Evolutionary conservation across 2,888 invertebrate species (phyloP), one percentile per base, ranked within the genome.

Genomic region (Toxonevra muliebris): DNA sequence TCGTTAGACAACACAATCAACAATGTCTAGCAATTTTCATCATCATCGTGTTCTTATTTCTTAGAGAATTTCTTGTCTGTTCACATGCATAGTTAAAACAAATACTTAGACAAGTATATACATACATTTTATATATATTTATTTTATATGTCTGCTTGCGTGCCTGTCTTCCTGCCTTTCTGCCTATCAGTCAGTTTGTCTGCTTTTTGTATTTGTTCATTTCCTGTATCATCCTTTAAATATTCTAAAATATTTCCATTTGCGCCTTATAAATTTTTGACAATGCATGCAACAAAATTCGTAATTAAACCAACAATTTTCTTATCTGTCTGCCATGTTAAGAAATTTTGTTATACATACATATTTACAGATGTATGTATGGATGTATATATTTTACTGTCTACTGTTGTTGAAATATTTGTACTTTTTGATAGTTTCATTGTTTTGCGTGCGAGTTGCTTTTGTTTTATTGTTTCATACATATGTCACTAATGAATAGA

Each of bases 401-500:
- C n/a, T 15, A 42, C 40, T 42, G 40, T 42, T 42, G 42, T 42
- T 58, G 10, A 58, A 40, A 40, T 41, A 41, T 42, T 58, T 15
- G 13, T 17, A 58, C n/a, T 15, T 15, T 42, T 58, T 15, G 48
- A 48, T 48, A 48, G 13, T 48, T 48, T 48, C 48, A 48, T 48
- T 48, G 48, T 48, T 48, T 30, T 30, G 30, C 30, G 30, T 30
- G 30, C 7, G 30, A 30, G 30, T 30, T 15, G 48, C 10, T 48
- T 13, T 13, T 48, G 48, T 11, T 48, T 48, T 11, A 11, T 15
- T 48, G 1, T 48, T n/a, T 5, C 70, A 70, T 61, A 69, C 62
- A 68, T 71, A 77, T 70, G 71, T 71, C 68, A 75, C 77, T 75
- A 79, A 79, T 19, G 74, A 76, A 67, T 76, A 74, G 58, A 10